These are phyloP conservation scores for Larimichthys polyactis DNA, from an alignment of 2,113 vertebrate genomes.

Conservation along the genomic window DNA sequence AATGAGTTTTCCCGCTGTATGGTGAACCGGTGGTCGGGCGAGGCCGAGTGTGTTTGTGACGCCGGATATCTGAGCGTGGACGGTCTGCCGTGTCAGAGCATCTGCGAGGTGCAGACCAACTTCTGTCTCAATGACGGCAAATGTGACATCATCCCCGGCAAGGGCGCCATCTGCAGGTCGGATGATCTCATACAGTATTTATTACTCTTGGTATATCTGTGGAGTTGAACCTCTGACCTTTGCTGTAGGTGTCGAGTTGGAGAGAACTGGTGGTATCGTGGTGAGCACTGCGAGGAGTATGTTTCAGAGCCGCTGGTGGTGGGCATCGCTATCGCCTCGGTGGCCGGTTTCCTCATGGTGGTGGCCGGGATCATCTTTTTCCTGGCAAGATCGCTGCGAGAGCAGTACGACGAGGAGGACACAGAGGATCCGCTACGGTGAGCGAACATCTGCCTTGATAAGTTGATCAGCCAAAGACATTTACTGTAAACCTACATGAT, in stretches of 20 bases:
- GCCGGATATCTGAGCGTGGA: slow-evolving; percentile 93
- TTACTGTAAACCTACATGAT: too few species aligned
- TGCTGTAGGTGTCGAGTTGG: slow-evolving; percentile 91
- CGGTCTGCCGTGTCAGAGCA: slow-evolving; percentile 91
- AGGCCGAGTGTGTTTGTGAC: slow-evolving; percentile 92
- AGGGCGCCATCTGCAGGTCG: slow-evolving; percentile 96
- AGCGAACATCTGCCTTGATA: too few species aligned
- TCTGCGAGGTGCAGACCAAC: slow-evolving; percentile 90
- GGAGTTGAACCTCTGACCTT: neutral
- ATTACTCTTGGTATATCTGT: neutral
- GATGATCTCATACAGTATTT: neutral
- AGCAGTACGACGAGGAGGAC: slow-evolving; percentile 87
- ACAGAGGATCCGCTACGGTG: slow-evolving; percentile 86
- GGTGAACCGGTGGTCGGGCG: slow-evolving; percentile 91
- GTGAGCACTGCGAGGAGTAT: slow-evolving; percentile 93
- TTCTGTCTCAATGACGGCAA: slow-evolving; percentile 97
- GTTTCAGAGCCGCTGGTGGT: slow-evolving; percentile 94
- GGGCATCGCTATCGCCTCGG: slow-evolving; percentile 89
- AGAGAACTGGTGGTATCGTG: slow-evolving; percentile 97
- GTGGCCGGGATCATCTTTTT: slow-evolving; percentile 88
- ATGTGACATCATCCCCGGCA: slow-evolving; percentile 92
- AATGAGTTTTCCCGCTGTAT: slow-evolving; percentile 92
- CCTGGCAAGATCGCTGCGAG: slow-evolving; percentile 86
- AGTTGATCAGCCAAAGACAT: too few species aligned
- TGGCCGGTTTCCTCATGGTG: slow-evolving; percentile 89